These are phyloP conservation scores for Empidonax traillii DNA, from an alignment of 2,113 vertebrate genomes.

Conservation along the genomic window DNA sequence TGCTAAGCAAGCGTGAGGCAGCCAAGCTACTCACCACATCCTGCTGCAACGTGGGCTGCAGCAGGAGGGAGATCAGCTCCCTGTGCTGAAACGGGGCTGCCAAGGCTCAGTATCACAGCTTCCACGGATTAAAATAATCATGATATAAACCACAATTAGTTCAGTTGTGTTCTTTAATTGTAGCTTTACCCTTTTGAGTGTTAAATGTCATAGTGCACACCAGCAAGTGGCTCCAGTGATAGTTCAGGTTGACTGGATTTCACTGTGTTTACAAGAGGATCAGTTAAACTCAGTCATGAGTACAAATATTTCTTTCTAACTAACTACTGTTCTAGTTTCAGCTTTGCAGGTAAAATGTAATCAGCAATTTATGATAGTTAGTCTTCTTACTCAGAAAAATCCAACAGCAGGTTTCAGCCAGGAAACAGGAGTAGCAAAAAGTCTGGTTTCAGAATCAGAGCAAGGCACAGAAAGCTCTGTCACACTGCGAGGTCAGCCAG, in stretches of 20 bases:
- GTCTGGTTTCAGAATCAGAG: background rate
- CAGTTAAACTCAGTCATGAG: background rate
- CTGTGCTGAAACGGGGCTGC: constrained; percentile 41
- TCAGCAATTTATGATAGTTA: background rate
- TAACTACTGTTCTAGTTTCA: background rate
- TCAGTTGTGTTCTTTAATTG: background rate
- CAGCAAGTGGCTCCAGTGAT: background rate
- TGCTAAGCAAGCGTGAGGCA: background rate
- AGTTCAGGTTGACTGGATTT: background rate
- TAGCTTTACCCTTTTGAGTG: background rate
- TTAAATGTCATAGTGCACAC: background rate
- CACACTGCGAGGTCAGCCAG: background rate
- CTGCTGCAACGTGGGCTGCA: constrained; percentile 73
- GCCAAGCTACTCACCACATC: background rate
- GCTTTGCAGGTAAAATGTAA: background rate
- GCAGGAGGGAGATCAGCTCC: constrained; percentile 45
- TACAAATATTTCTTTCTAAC: background rate
- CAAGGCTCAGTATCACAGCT: rapidly evolving
- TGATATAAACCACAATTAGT: background rate
- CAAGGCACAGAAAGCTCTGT: background rate
- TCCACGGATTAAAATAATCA: background rate
- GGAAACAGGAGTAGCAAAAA: background rate
- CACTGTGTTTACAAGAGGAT: background rate
- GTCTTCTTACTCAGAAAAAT: background rate
- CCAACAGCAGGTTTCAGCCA: background rate